phyloP scores from a whole-genome alignment of 2,888 invertebrate species.

The Drosophila phalerata region DNA sequence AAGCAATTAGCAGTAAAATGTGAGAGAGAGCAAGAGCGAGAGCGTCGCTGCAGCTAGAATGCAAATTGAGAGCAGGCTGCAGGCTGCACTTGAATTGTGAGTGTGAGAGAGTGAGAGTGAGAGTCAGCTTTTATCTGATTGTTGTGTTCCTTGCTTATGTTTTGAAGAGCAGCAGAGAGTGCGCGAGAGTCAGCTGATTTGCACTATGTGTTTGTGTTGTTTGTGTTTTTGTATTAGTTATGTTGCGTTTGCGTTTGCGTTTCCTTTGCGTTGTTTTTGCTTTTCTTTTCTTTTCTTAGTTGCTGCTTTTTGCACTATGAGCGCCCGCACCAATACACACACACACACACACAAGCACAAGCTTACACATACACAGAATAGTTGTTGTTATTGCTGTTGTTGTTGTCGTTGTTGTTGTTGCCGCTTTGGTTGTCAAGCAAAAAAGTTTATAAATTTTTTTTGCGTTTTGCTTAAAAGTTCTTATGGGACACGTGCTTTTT shows the following conservation, averaged over 20 bases:
- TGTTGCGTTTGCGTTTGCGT: conserved; percentile 18
- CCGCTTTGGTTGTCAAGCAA: conserved; percentile 53
- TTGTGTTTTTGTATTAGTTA: conserved; percentile 14
- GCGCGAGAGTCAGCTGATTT: conserved; percentile 77
- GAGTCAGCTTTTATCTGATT: background rate
- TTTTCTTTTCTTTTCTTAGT: conserved; percentile 23
- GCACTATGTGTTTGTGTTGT: conserved; percentile 10
- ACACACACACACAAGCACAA: conserved; percentile 44
- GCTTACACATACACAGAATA: conserved; percentile 32
- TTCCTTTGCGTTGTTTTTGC: conserved; percentile 32
- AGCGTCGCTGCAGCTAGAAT: conserved; percentile 49
- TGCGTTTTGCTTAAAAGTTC: conserved; percentile 30
- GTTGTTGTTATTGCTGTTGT: conserved; percentile 16
- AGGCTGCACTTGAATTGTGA: conserved; percentile 54
- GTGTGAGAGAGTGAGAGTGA: conserved; percentile 21
- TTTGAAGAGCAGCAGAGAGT: conserved; percentile 44
- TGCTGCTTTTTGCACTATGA: conserved; percentile 73
- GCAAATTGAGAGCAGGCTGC: conserved; percentile 48
- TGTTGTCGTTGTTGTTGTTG: conserved; percentile 15
- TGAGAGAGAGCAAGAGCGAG: conserved; percentile 32
- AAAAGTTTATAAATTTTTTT: conserved; percentile 24
- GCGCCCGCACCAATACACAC: conserved; percentile 50
- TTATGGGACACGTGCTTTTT: conserved; percentile 53
- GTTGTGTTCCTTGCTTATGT: background rate
- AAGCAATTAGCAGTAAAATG: conserved; percentile 37